Conservation (phyloP, 2,888 invertebrate species). For the Noctua comes region DNA sequence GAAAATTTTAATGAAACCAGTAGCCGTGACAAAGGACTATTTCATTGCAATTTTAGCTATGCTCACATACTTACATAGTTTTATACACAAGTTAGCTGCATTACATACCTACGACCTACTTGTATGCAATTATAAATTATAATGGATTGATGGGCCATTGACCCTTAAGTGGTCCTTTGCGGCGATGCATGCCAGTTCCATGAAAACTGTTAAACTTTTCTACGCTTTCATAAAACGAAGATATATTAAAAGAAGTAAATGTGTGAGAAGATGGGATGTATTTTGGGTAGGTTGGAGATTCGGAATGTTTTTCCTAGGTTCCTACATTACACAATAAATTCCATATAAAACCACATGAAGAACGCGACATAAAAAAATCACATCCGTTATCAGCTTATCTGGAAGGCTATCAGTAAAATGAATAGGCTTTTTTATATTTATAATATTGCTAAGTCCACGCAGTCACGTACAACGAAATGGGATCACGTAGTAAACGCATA, state of each 20-base stretch:
- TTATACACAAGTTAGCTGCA: too few species aligned
- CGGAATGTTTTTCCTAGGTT: not conserved
- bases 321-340: not conserved
- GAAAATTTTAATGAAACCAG: not conserved
- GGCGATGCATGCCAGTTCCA: not conserved
- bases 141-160: not conserved
- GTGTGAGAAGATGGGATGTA: not conserved
- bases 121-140: too few species aligned
- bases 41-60: conserved; percentile 7
- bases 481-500: conserved; percentile 87
- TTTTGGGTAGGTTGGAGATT: not conserved
- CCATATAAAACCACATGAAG: not conserved
- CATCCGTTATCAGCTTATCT: conserved; percentile 65
- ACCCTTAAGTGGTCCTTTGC: not conserved
- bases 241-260: not conserved
- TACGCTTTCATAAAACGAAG: not conserved
- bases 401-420: conserved; percentile 64
- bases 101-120: too few species aligned
- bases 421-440: conserved; percentile 72
- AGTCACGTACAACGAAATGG: conserved; percentile 85
- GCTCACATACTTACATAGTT: too few species aligned
- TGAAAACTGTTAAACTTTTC: not conserved
- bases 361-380: conserved; percentile 39
- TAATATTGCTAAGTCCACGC: conserved; percentile 74
- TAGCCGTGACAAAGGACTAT: conserved; percentile 6